Evolutionary conservation across 2,888 invertebrate genomes (phyloP), one percentile per base, ranked within the genome.

Genomic region (Drosophila kambysellisi): DNA sequence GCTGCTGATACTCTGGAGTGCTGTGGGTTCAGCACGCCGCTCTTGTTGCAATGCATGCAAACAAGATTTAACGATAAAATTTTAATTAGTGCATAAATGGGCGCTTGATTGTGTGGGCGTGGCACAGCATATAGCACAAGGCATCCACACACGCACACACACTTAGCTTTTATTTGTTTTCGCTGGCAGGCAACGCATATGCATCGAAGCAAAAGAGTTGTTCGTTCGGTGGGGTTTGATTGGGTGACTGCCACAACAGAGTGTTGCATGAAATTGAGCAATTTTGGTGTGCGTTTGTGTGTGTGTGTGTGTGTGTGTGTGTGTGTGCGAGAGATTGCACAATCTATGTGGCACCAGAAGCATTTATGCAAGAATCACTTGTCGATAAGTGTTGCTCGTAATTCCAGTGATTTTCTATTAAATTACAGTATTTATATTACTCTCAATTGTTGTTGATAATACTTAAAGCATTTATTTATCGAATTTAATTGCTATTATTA

Each of bases 11-110:
- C 68, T 54, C 65, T 60, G 53, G 60, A 67, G 63, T 59, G 52
- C 43, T 35, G 50, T 25, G 80, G 51, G 54, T 52, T 73, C 79
- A 80, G 60, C 77, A 77, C 66, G 73, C 74, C 72, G 81, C 80
- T 46, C 46, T 78, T 88, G 81, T 82, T 85, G 75, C 83, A 79
- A 88, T 84, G 85, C 82, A 88, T 83, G 88, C 90, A 89, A 89
- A 89, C 90, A 88, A 88, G 90, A 88, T 89, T 88, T 88, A 89
- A 88, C 89, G 88, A 88, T 88, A 88, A 88, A 88, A 88, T 88
- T 88, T 88, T 88, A 88, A 88, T 88, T 88, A 88, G 87, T 88
- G 87, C 90, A 88, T 86, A 88, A 88, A 88, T 88, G 88, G 87
- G 83, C 75, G 90, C 77, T 81, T 88, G 87, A 88, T 89, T 89